phyloP scores from a whole-genome alignment of 2,888 invertebrate genomes.

The Parascotia fuliginaria region DNA sequence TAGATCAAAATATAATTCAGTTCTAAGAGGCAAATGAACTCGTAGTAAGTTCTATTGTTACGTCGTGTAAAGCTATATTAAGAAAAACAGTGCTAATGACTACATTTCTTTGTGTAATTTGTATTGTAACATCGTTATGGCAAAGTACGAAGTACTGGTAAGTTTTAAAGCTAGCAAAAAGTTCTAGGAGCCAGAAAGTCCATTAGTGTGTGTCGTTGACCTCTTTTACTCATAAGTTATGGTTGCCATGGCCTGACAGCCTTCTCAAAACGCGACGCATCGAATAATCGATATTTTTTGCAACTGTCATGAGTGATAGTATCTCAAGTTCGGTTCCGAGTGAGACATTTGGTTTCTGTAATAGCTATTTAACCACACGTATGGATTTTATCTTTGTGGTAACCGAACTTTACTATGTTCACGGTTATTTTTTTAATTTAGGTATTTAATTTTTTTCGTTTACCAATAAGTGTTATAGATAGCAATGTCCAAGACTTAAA shows the following conservation, averaged over 20 bases:
- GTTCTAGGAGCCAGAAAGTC: constrained; percentile 43
- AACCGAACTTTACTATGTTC: too few species aligned
- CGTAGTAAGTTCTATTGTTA: constrained; percentile 4
- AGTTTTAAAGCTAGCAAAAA: constrained; percentile 39
- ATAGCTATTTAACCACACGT: too few species aligned
- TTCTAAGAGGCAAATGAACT: constrained; percentile 5
- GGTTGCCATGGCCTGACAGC: constrained; percentile 19
- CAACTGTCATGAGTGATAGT: neutral
- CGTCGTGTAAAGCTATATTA: neutral
- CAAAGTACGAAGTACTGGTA: constrained; percentile 22
- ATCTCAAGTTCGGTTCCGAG: neutral
- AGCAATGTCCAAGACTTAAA: too few species aligned
- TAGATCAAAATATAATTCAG: constrained; percentile 8
- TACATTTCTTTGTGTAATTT: constrained; percentile 29
- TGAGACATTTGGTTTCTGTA: neutral
- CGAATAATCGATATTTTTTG: constrained; percentile 34
- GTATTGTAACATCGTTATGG: constrained; percentile 29
- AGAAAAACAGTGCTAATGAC: constrained; percentile 18
- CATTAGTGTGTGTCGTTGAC: constrained; percentile 47
- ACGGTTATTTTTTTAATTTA: too few species aligned
- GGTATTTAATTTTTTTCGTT: too few species aligned
- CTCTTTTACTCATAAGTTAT: constrained; percentile 41
- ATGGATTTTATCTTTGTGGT: too few species aligned
- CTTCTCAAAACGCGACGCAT: constrained; percentile 18
- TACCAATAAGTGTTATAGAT: too few species aligned